Conservation (phyloP, 2,888 invertebrate species). For the Graphium colonna region DNA sequence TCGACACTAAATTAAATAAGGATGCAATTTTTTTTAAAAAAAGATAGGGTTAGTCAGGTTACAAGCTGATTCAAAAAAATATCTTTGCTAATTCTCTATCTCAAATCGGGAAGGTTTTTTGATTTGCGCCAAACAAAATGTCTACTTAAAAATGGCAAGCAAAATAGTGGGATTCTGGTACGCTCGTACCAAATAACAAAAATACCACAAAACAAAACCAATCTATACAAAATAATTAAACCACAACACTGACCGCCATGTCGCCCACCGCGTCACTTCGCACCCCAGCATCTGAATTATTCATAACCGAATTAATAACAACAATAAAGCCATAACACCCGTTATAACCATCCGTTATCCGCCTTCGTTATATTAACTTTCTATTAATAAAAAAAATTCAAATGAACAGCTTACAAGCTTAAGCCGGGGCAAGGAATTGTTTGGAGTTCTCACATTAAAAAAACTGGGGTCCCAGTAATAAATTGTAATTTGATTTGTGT, state of each 20-base stretch:
- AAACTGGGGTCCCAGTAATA: conserved; percentile 36
- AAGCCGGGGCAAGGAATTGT: conserved; percentile 61
- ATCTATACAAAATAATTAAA: background rate
- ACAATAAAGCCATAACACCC: conserved; percentile 46
- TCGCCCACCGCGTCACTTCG: conserved; percentile 21
- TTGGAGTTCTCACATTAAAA: conserved; percentile 67
- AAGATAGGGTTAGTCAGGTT: no score
- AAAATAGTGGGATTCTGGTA: no score
- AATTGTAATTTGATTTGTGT: conserved; percentile 42
- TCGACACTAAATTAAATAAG: no score
- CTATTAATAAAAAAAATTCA: conserved; percentile 76
- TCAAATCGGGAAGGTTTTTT: no score
- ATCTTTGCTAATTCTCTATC: no score
- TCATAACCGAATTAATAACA: conserved; percentile 71
- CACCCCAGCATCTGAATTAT: conserved; percentile 56
- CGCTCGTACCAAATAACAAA: no score
- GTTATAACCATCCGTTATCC: conserved; percentile 38
- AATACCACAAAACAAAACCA: no score
- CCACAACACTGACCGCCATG: conserved; percentile 5
- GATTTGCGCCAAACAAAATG: no score
- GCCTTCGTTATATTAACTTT: conserved; percentile 39
- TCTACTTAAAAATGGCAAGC: no score
- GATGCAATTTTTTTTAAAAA: no score
- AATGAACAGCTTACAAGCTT: conserved; percentile 63
- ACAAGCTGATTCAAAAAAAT: no score